Evolutionary conservation across 2,888 invertebrate species (phyloP), one percentile per base, ranked within the genome.

Genomic region (Crioceris asparagi): DNA sequence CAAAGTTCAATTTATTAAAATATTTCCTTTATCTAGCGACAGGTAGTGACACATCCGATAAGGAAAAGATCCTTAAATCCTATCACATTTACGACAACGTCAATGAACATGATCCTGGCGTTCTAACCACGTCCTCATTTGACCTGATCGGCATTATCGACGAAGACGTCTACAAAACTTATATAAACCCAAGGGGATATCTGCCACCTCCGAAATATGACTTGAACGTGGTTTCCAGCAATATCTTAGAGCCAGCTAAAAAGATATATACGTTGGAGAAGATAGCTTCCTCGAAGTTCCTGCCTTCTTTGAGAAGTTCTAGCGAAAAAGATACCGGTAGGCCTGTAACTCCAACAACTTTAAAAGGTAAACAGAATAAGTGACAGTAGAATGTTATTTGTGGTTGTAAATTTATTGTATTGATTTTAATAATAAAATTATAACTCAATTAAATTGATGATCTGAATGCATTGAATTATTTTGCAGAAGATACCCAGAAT

Each of bases 121-220:
- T 11, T 3, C 23, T 46, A 32, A 38, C 39, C 29, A 8, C 15
- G 3, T 6, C 26, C 6, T 40, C 42, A 10, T n/a, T 18, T 3
- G 29, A 32, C 7, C 32, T 37, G 21, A 29, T 44, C 16, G 34
- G 33, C 21, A 18, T 27, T 15, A 47, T 52, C 4, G 49, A 53
- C 30, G 27, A 36, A 3, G 17, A 45, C 5, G 35, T 54, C 18
- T 55, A 53, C 42, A 49, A 45, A 37, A 52, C 52, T 4, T 53
- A 40, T 31, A 50, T 55, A n/a, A 49, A 54, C 35, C 54, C 54
- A 4, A 35, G 41, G 4, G 49, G 48, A 2, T 35, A 41, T 14
- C 33, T 36, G 10, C 38, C n/a, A 15, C 18, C 5, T 18, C 26
- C 12, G 8, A 4, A 5, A 6, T 12, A 12, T 15, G 27, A 27